Conservation (phyloP, 2,113 vertebrate genomes). For the Platichthys stellatus region DNA sequence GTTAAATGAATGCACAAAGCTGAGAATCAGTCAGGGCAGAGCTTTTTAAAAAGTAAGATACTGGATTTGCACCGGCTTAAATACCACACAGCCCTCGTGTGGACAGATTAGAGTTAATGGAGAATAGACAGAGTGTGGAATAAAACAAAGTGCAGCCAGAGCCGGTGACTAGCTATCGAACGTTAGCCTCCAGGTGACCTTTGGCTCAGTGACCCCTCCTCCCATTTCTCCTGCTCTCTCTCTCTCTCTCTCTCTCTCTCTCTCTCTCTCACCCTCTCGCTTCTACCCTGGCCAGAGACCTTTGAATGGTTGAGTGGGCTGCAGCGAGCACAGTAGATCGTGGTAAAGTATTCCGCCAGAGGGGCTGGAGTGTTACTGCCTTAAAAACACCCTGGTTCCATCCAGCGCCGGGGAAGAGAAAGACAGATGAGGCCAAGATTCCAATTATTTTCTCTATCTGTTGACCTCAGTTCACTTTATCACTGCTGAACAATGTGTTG, state of each 20-base stretch:
- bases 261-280: slow-evolving; percentile 25
- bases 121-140: slow-evolving; percentile 53
- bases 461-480: slow-evolving; percentile 73
- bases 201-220: slow-evolving; percentile 43
- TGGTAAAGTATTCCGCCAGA: slow-evolving; percentile 74
- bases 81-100: neutral
- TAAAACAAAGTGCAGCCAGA: neutral
- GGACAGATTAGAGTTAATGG: slow-evolving; percentile 14
- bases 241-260: neutral
- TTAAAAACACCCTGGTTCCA: slow-evolving; percentile 56
- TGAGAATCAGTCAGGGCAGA: too few species aligned
- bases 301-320: slow-evolving; percentile 68
- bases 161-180: slow-evolving; percentile 33
- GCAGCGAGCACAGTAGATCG: slow-evolving; percentile 65
- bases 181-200: slow-evolving; percentile 56
- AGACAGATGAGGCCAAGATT: slow-evolving; percentile 70
- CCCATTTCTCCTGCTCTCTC: slow-evolving; percentile 31
- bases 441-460: slow-evolving; percentile 77
- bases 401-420: slow-evolving; percentile 59
- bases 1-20: too few species aligned
- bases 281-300: slow-evolving; percentile 64
- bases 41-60: slow-evolving; percentile 2
- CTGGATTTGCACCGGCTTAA: neutral
- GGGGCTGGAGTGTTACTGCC: slow-evolving; percentile 60
- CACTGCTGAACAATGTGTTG: slow-evolving; percentile 56